A percentile compares a stretch with the other conserved stretches of the same genome.
These are phyloP conservation scores for Brachionus rubens DNA, from an alignment of 1,140 invertebrate species.

Conservation along the genomic window DNA sequence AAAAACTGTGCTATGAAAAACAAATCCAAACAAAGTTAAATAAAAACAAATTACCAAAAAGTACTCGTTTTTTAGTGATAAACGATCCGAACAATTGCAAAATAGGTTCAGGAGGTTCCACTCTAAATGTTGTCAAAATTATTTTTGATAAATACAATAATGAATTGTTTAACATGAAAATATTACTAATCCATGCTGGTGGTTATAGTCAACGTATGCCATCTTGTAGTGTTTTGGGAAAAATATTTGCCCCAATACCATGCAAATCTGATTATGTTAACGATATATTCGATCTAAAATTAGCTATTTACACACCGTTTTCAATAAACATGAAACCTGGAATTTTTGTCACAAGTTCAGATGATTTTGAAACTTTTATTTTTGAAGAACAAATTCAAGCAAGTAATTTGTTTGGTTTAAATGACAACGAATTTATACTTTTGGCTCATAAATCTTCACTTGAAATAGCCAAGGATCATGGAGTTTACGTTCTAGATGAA, in stretches of 20 bases:
- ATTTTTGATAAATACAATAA: constrained; percentile 48
- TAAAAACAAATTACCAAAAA: constrained; percentile 53
- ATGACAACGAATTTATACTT: constrained; percentile 57
- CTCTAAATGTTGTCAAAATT: constrained; percentile 54
- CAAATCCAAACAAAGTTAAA: constrained; percentile 55
- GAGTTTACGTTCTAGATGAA: constrained; percentile 58
- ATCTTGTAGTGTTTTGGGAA: constrained; percentile 59
- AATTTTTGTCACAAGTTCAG: constrained; percentile 61
- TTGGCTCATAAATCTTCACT: constrained; percentile 61
- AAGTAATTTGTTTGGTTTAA: background rate
- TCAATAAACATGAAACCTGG: constrained; percentile 59
- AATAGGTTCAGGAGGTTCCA: constrained; percentile 57
- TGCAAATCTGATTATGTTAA: constrained; percentile 47
- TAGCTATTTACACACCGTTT: constrained; percentile 61
- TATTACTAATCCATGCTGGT: constrained; percentile 62
- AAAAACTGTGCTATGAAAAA: constrained; percentile 55
- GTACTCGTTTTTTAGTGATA: constrained; percentile 1
- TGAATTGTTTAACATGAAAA: constrained; percentile 48
- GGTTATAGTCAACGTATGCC: constrained; percentile 62
- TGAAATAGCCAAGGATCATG: constrained; percentile 59
- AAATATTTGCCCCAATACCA: constrained; percentile 61
- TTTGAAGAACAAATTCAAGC: constrained; percentile 49
- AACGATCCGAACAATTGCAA: constrained; percentile 16
- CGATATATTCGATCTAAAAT: constrained; percentile 59
- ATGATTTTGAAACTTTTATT: constrained; percentile 60